phyloP scores from a whole-genome alignment of 1,140 invertebrate species.

The honey bee (Apis mellifera) region DNA sequence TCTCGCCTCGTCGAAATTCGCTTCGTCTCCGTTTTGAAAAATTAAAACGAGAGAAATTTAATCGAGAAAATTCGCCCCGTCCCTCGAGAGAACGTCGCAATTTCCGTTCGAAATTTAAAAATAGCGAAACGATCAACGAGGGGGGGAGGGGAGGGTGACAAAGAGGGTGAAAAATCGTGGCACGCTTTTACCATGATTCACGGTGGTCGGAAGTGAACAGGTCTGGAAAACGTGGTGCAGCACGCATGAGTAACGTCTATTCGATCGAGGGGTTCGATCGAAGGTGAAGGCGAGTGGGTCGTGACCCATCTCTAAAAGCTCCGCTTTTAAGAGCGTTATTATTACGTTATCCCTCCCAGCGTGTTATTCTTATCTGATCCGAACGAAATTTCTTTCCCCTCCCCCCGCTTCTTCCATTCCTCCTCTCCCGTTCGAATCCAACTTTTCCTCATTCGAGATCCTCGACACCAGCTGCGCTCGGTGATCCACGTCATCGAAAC shows the following conservation, averaged over 20 bases:
- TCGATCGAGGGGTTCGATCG: slow-evolving; percentile 42
- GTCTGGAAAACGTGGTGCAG: not conserved
- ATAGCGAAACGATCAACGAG: not conserved
- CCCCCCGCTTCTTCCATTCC: too few species aligned
- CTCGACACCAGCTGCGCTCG: too few species aligned
- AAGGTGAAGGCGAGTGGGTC: not conserved
- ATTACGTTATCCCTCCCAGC: slow-evolving; percentile 61
- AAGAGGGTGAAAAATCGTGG: slow-evolving; percentile 55
- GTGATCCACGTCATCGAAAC: not conserved
- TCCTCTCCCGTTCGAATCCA: too few species aligned
- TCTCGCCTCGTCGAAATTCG: too few species aligned
- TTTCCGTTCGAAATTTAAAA: not conserved
- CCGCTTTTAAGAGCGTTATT: slow-evolving; percentile 65
- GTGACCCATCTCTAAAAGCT: slow-evolving; percentile 36
- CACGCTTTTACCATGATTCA: slow-evolving; percentile 56
- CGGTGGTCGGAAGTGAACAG: slow-evolving; percentile 43
- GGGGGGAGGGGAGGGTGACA: too few species aligned
- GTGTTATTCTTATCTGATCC: slow-evolving; percentile 69
- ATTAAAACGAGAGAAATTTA: too few species aligned
- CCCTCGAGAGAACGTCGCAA: not conserved
- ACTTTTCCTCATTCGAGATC: too few species aligned
- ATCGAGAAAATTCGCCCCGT: too few species aligned
- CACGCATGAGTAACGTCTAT: slow-evolving; percentile 64
- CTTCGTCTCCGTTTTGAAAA: too few species aligned
- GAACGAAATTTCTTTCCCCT: slow-evolving; percentile 16